Evolutionary conservation across 2,888 invertebrate species (phyloP).

Genomic region (Parnassius glacialis): DNA sequence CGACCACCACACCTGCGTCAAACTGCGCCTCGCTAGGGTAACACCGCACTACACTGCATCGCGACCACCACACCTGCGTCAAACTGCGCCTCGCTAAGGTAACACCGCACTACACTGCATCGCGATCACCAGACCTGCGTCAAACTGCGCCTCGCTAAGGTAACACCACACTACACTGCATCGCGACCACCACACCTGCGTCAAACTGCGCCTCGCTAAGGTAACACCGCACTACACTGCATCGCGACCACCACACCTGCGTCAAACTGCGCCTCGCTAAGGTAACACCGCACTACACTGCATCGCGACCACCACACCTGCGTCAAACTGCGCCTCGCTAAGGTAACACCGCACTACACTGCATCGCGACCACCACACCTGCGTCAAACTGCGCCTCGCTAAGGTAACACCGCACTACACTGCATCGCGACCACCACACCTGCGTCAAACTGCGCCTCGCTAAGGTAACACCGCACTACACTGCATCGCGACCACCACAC

Average conservation of each 20-base stretch:
- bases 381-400: too few species aligned
- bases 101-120: constrained; percentile 10
- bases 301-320: constrained; percentile 88
- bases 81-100: constrained; percentile 93
- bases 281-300: constrained; percentile 30
- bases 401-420: too few species aligned
- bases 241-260: constrained; percentile 44
- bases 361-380: not conserved
- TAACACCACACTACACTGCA: too few species aligned
- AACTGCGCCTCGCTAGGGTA: too few species aligned
- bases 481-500: too few species aligned
- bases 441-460: constrained; percentile 92
- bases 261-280: constrained; percentile 87
- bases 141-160: too few species aligned
- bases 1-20: too few species aligned
- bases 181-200: constrained; percentile 83
- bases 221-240: too few species aligned
- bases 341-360: constrained; percentile 76
- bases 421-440: constrained; percentile 78
- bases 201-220: constrained; percentile 93
- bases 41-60: constrained; percentile 44
- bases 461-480: constrained; percentile 64
- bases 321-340: constrained; percentile 92
- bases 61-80: constrained; percentile 91
- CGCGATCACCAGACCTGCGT: not conserved